phyloP scores from a whole-genome alignment of 2,888 invertebrate genomes.

The Yponomeuta plumbellus region DNA sequence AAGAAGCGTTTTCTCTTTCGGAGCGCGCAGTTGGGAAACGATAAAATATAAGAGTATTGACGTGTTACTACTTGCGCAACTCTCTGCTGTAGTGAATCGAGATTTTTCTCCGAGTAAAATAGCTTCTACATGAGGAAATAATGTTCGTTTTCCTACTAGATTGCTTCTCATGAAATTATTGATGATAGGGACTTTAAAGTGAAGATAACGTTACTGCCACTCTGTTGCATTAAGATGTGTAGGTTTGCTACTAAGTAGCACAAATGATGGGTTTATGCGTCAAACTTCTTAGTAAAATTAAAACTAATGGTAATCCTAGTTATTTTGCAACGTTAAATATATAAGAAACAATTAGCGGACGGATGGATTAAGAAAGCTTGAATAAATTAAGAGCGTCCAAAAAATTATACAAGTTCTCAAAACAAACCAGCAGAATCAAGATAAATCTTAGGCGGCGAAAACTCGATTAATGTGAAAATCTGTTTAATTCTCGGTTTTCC shows the following conservation, averaged over 20 bases:
- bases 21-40: neutral
- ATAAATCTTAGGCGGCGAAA: neutral
- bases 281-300: no score
- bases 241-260: no score
- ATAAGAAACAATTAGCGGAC: neutral
- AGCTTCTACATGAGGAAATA: neutral
- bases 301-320: neutral
- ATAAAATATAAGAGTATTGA: slow-evolving; percentile 2
- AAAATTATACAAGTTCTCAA: neutral
- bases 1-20: neutral
- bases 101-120: neutral
- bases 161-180: neutral
- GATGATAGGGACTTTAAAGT: neutral
- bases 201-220: neutral
- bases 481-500: neutral
- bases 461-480: slow-evolving; percentile 6
- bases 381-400: neutral
- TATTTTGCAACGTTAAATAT: neutral
- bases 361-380: neutral
- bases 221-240: no score
- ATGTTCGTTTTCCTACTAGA: neutral
- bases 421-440: neutral
- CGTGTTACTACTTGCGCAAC: neutral
- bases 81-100: neutral
- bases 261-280: no score